Conservation (phyloP, 2,888 invertebrate species). For the Caenorhabditis sp. region DNA sequence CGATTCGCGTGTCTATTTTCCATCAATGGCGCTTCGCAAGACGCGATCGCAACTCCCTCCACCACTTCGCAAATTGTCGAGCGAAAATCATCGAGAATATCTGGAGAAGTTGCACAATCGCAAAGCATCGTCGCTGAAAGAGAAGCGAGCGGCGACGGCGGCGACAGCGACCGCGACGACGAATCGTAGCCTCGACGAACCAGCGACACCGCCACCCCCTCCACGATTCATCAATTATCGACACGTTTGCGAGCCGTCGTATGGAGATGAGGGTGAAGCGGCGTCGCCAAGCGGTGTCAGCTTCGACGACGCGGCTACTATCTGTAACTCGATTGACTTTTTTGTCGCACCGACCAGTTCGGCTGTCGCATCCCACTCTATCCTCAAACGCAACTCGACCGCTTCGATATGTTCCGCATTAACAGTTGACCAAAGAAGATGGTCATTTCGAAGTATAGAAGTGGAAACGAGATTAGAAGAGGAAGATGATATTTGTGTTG, state of each 20-base stretch:
- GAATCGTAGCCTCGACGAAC: constrained; percentile 17
- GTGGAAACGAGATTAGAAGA: constrained; percentile 6
- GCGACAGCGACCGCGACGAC: constrained; percentile 6
- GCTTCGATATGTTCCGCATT: constrained; percentile 16
- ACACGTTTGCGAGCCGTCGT: constrained; percentile 39
- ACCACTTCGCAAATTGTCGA: constrained; percentile 15
- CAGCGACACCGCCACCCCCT: constrained; percentile 20
- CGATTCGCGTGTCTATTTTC: constrained; percentile 52
- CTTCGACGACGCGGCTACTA: constrained; percentile 21
- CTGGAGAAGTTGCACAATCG: constrained; percentile 46
- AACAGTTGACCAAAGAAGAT: constrained; percentile 5
- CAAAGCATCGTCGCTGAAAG: constrained; percentile 54
- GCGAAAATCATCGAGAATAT: constrained; percentile 57
- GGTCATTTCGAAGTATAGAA: constrained; percentile 28
- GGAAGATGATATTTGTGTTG: constrained; percentile 33
- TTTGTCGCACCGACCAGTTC: constrained; percentile 9
- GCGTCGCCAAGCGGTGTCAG: background rate
- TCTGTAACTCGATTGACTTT: constrained; percentile 33
- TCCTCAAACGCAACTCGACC: constrained; percentile 3
- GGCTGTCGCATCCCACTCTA: constrained; percentile 15
- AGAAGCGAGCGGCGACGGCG: constrained; percentile 23
- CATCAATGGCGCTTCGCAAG: constrained; percentile 51
- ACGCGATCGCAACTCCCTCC: constrained; percentile 8
- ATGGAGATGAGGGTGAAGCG: constrained; percentile 29
- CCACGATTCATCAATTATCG: constrained; percentile 26